Percentiles rank a stretch among this genome's conserved stretches.
Conservation (phyloP, 2,888 invertebrate genomes). For the Eupeodes luniger region DNA sequence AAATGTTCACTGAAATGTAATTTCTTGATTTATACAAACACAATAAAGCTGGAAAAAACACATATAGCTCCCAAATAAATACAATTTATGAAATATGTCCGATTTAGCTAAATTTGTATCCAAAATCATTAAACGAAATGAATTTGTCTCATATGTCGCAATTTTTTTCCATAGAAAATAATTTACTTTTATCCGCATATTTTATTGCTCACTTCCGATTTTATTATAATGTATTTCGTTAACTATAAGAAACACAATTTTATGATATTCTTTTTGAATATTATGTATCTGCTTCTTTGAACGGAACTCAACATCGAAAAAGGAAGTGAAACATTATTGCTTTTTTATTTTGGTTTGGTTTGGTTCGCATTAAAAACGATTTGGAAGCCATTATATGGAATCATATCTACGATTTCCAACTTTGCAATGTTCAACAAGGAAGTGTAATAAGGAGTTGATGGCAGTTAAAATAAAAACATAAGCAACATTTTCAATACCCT, state of each 20-base stretch:
- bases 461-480: not conserved
- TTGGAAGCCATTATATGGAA: not conserved
- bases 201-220: conserved; percentile 51
- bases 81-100: too few species aligned
- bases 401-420: not conserved
- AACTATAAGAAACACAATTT: not conserved
- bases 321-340: conserved; percentile 3
- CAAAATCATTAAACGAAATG: not conserved
- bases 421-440: not conserved
- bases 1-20: too few species aligned
- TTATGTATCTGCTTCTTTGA: not conserved
- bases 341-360: not conserved
- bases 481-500: too few species aligned
- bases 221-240: conserved; percentile 16
- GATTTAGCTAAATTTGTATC: too few species aligned
- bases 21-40: too few species aligned
- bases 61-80: too few species aligned
- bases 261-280: not conserved
- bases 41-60: too few species aligned
- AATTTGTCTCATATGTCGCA: conserved; percentile 15
- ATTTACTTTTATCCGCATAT: conserved; percentile 23
- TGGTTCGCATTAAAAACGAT: not conserved
- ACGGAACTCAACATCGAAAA: conserved; percentile 4
- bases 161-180: conserved; percentile 28
- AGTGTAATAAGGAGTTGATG: not conserved